phyloP scores from a whole-genome alignment of 2,888 invertebrate species.

The Pterobdella sp. region DNA sequence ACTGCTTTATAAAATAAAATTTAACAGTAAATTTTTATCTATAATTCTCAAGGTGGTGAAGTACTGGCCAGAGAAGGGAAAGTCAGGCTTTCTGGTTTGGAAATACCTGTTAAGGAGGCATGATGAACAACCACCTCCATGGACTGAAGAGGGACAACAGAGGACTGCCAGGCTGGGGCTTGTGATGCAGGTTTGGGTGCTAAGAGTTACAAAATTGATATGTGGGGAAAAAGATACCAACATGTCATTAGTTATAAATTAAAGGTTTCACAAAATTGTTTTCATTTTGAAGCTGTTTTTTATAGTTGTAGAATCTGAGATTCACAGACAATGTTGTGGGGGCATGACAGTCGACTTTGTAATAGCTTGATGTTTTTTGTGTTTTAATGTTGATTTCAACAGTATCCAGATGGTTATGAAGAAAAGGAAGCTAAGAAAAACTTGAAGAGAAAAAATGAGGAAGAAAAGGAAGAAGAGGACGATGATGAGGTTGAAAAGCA shows the following conservation, averaged over 20 bases:
- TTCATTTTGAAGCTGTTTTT: neutral
- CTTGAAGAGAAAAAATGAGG: neutral
- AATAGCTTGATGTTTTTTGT: neutral
- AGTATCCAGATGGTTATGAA: slow-evolving; percentile 68
- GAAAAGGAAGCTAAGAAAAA: slow-evolving; percentile 47
- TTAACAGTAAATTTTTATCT: neutral
- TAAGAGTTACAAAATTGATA: no score
- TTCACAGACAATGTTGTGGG: no score
- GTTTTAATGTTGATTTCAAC: slow-evolving; percentile 30
- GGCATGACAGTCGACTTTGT: no score
- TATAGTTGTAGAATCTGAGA: no score
- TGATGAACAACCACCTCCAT: slow-evolving; percentile 70
- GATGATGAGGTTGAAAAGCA: neutral
- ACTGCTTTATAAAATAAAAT: neutral
- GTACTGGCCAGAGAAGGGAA: slow-evolving; percentile 69
- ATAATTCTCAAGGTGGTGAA: slow-evolving; percentile 59
- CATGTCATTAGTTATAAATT: no score
- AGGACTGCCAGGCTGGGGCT: slow-evolving; percentile 51
- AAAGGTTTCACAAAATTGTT: no score
- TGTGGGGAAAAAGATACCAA: no score
- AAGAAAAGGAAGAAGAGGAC: neutral
- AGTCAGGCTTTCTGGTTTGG: slow-evolving; percentile 73
- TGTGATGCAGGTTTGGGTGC: slow-evolving; percentile 42
- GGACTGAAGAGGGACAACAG: slow-evolving; percentile 65
- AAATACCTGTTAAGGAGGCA: slow-evolving; percentile 68